These are phyloP conservation scores for Natator depressus DNA, from an alignment of 2,113 vertebrate species.

Conservation along the genomic window DNA sequence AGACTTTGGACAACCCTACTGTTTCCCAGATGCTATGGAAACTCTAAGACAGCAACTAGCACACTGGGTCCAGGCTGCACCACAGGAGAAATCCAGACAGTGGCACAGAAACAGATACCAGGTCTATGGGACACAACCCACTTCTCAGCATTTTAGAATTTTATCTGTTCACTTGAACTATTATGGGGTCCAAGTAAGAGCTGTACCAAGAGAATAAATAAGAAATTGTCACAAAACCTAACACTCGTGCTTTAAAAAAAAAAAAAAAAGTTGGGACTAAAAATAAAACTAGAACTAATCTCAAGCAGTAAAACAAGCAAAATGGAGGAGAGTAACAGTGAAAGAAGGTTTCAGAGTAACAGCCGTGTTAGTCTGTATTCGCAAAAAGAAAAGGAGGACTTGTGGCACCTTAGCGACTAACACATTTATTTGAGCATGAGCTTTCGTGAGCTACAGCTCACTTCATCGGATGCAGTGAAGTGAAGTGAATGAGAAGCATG, in stretches of 20 bases:
- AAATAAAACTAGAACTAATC: background rate
- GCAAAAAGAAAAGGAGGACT: no score
- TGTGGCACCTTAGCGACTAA: no score
- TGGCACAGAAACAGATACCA: background rate
- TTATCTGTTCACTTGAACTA: background rate
- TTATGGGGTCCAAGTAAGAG: background rate
- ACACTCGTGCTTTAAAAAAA: no score
- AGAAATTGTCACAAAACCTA: background rate
- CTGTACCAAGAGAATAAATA: background rate
- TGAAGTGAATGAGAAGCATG: slow-evolving; percentile 24
- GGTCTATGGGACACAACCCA: background rate
- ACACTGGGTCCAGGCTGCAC: background rate
- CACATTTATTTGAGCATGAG: no score
- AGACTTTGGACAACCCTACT: slow-evolving; percentile 32
- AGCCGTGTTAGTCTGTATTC: no score
- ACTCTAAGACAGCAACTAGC: slow-evolving; percentile 10
- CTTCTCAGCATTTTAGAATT: background rate
- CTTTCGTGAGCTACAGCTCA: no score
- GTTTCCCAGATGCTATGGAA: slow-evolving; percentile 73
- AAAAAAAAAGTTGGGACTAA: background rate
- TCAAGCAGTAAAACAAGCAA: background rate
- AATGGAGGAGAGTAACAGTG: background rate
- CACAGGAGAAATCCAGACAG: slow-evolving; percentile 16
- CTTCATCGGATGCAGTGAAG: background rate
- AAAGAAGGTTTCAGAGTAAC: background rate